phyloP scores from a whole-genome alignment of 2,113 vertebrate genomes.

The Grallaria varia region DNA sequence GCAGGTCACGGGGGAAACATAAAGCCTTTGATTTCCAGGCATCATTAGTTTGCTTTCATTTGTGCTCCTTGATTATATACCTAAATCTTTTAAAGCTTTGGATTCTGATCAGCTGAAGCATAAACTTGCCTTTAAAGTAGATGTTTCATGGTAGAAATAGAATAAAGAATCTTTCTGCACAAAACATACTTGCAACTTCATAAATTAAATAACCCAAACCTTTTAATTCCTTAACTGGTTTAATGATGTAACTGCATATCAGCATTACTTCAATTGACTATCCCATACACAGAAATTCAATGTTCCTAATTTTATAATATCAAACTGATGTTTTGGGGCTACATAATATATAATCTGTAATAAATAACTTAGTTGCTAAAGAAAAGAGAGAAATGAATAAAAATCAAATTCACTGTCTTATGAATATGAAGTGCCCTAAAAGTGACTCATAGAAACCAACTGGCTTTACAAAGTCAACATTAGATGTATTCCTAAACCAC shows the following conservation, averaged over 20 bases:
- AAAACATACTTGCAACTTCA: background rate
- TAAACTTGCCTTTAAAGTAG: background rate
- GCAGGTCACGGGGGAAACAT: background rate
- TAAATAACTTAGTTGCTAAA: background rate
- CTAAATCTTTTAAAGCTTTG: background rate
- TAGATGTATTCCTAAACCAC: slow-evolving; percentile 55
- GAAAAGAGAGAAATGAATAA: background rate
- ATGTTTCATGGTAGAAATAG: background rate
- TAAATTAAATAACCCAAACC: background rate
- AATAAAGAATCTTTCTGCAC: background rate
- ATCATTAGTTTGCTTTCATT: background rate
- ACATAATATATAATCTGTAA: background rate
- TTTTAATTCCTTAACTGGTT: background rate
- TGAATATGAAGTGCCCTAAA: background rate
- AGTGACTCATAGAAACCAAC: slow-evolving; percentile 48
- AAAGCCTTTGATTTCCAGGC: background rate
- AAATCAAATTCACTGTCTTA: background rate
- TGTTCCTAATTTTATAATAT: background rate
- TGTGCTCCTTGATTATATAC: background rate
- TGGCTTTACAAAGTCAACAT: slow-evolving; percentile 40
- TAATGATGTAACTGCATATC: background rate
- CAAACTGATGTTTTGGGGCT: background rate
- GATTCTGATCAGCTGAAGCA: background rate
- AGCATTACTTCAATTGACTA: background rate
- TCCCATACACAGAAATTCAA: background rate